Evolutionary conservation across 64 coral and sea anemone species (phyloP).

Genomic region (Dendronephthya gigantea): DNA sequence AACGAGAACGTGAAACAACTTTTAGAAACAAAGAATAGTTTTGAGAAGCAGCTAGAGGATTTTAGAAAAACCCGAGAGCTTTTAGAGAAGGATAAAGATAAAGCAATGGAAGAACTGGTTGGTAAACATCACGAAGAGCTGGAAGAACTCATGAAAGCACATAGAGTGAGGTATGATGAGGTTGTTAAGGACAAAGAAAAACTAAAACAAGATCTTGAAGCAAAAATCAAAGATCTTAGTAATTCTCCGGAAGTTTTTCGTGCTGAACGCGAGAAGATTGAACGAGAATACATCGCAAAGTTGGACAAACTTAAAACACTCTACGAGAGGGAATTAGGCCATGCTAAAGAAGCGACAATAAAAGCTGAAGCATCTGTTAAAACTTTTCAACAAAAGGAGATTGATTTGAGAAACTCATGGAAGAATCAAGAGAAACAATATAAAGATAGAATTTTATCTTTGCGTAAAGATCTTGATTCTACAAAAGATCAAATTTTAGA

Average conservation of each 20-base stretch:
- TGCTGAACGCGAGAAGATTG: constrained; percentile 52
- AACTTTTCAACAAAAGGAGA: background rate
- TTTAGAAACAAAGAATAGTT: constrained; percentile 62
- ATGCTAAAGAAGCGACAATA: background rate
- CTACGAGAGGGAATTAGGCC: constrained; percentile 77
- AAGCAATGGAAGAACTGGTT: constrained; percentile 46
- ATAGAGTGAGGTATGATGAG: constrained; percentile 83
- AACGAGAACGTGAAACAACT: constrained; percentile 36
- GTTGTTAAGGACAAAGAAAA: constrained; percentile 85
- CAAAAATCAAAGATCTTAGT: constrained; percentile 38
- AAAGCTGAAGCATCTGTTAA: background rate
- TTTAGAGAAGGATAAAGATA: constrained; percentile 80
- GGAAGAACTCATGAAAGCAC: constrained; percentile 95
- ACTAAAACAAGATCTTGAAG: constrained; percentile 69
- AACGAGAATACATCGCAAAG: constrained; percentile 75
- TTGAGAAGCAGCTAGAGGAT: constrained; percentile 84
- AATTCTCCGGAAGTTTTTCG: constrained; percentile 38
- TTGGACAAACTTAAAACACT: constrained; percentile 71
- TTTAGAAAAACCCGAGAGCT: constrained; percentile 54
- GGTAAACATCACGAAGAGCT: constrained; percentile 83
- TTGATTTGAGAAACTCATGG: background rate
- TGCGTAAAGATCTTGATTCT: background rate
- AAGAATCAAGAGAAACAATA: constrained; percentile 15
- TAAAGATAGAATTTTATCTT: constrained; percentile 5
- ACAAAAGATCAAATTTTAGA: background rate